Base-by-base conservation (phyloP, 64 coral and sea anemone species). In the Stichodactyla helianthus region DNA sequence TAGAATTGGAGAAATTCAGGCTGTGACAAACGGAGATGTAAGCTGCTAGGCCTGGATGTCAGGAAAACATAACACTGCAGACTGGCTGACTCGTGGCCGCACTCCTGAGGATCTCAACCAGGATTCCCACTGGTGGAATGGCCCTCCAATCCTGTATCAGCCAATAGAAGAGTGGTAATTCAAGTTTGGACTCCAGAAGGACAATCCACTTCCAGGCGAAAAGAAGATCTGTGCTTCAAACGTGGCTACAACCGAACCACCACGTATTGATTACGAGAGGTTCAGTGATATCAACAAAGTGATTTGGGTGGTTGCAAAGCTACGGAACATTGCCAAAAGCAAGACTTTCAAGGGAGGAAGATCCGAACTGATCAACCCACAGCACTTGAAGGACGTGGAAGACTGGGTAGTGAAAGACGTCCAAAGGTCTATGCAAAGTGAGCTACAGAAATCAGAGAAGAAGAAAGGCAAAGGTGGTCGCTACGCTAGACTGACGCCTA, bases 361-460 rank as follows among this genome's bases (percentile, higher is more conserved):
- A 53, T 31, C 79, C 26, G 59, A 23, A 22, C 17, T 77, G 10
- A 52, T 94, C 53, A 53, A 81, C 17, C 85, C 79, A 60, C 82
- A 89, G 27, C 71, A 74, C 53, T 61, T 89, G 82, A 78, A 74
- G 55, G 77, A 51, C 7, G 89, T 87, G 11, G 93, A 95, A 82
- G 51, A 92, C 44, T 91, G 92, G 18, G 52, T 92, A 51, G 89
- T 89, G 10, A 95, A 92, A 61, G 84, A 86, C 15, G 64, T 88
- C 9, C 93, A 95, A 70, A 86, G 85, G 83, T 53, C 83, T 10
- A 61, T 86, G 26, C 65, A 91, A 82, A 51, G 59, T 51, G 87
- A 95, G 50, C 55, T 95, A 11, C 87, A 25, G 52, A 92, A 92
- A 84, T 84, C 15, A 25, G 27, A 55, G 7, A 53, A 55, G 0